A percentile compares a stretch with the other conserved stretches of the same genome.
These are phyloP conservation scores for Xenus cinereus DNA, from an alignment of 2,113 vertebrate species.

Conservation along the genomic window DNA sequence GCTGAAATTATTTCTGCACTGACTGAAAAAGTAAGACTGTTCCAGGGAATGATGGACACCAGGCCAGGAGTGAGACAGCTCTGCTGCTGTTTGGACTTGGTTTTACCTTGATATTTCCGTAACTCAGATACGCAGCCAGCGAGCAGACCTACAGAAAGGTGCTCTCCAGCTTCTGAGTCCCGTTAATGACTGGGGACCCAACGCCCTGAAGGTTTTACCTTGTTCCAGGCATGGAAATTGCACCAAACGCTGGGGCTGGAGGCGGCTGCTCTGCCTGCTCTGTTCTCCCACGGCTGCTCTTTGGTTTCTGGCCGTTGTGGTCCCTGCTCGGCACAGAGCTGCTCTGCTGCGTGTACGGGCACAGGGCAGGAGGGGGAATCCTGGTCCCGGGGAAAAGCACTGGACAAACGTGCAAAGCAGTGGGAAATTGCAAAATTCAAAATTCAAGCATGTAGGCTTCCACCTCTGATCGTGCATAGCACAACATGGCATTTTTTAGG, in stretches of 20 bases:
- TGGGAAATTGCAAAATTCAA: neutral
- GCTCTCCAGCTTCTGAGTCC: neutral
- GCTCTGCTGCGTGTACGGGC: rapidly evolving
- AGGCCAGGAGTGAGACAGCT: neutral
- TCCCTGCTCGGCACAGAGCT: neutral
- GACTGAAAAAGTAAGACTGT: neutral
- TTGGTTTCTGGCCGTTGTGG: neutral
- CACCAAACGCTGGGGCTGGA: neutral
- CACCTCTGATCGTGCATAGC: neutral
- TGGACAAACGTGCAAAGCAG: neutral
- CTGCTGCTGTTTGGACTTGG: neutral
- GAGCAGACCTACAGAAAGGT: neutral
- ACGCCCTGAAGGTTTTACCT: neutral
- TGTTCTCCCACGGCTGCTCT: neutral
- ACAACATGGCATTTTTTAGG: neutral
- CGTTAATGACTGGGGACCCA: rapidly evolving
- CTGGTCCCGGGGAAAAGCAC: neutral
- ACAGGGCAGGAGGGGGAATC: neutral
- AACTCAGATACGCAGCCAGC: neutral
- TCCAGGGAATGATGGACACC: neutral
- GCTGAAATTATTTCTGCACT: neutral
- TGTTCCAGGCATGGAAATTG: neutral
- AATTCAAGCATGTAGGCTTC: neutral
- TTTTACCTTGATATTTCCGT: neutral
- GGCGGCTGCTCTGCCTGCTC: neutral